Evolutionary conservation across 1,140 invertebrate genomes (phyloP).

Genomic region (Habropoda laboriosa): DNA sequence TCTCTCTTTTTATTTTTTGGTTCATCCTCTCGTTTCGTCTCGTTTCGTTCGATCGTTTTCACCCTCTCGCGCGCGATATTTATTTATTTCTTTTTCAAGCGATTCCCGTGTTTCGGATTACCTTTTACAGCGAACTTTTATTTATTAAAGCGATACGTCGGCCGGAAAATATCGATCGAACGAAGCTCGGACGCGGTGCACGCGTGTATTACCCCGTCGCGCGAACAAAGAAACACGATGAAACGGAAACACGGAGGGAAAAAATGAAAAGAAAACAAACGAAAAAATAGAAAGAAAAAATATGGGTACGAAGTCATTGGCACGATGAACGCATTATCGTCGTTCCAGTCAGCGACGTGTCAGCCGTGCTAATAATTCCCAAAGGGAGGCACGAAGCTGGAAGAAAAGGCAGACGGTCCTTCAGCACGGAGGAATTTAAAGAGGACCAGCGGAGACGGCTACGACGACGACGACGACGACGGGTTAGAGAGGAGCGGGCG

Average conservation of each 20-base stretch:
- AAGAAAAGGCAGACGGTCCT: slow-evolving; percentile 63
- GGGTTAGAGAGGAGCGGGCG: slow-evolving; percentile 38
- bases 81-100: slow-evolving; percentile 21
- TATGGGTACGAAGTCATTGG: slow-evolving; percentile 7
- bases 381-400: slow-evolving; percentile 55
- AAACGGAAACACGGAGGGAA: neutral
- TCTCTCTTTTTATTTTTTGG: too few relatives aligned
- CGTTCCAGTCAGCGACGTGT: slow-evolving; percentile 30
- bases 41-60: slow-evolving; percentile 19
- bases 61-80: slow-evolving; percentile 4
- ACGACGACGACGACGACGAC: slow-evolving; percentile 15
- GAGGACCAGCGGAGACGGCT: slow-evolving; percentile 28
- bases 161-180: slow-evolving; percentile 16
- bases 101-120: slow-evolving; percentile 29
- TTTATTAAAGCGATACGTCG: slow-evolving; percentile 22
- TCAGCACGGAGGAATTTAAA: slow-evolving; percentile 65
- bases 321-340: slow-evolving; percentile 30
- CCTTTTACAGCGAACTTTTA: slow-evolving; percentile 22
- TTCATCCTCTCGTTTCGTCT: too few relatives aligned
- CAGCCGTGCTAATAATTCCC: slow-evolving; percentile 54
- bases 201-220: neutral
- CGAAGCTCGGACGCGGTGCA: neutral
- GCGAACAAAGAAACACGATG: neutral
- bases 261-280: neutral
- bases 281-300: neutral